Base-by-base conservation (phyloP, 2,113 vertebrate species). In the Oreochromis spilurus region DNA sequence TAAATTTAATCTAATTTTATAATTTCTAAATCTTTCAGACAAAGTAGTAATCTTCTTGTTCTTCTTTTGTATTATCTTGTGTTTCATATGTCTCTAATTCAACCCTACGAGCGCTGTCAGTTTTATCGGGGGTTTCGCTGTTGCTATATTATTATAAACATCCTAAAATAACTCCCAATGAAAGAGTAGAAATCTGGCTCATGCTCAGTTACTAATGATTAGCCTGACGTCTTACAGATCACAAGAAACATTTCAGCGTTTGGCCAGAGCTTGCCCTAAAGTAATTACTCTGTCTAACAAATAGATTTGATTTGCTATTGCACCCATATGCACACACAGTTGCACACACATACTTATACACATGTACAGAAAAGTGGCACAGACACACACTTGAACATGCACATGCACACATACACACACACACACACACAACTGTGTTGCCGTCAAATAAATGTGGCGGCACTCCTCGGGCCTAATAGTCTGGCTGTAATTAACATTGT, bases 401-500 rank as follows among this genome's bases (percentile, higher is more conserved):
- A 72, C 65, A 10, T 24, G 38, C 43, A 72, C 65, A 40, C 89
- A 87, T 83, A 83, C 84, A 81, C 86, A 19, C 21, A 21, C 86
- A 19, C 21, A 21, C 83, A 92, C 92, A 88, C 91, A 90, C 75
- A 55, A 84, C 78, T 87, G 81, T 79, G 57, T 67, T 90, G 72
- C 79, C 80, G 84, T 85, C 93, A 92, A 94, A 95, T 92, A 93
- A 94, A 96, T 95, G 93, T 93, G 94, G 89, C 91, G 84, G 80
- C 86, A 89, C 93, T 95, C 91, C 90, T 91, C 60, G 3, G 81
- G 90, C 87, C 94, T 95, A 93, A 94, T 94, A 95, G 93, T 93
- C 91, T 93, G 91, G 92, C 91, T 92, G 93, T 95, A 96, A 96
- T 96, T 95, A 96, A 95, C 95, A 95, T 95, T 95, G 96, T 95